Conservation (phyloP, 2,113 vertebrate genomes). For the Oxyura jamaicensis region DNA sequence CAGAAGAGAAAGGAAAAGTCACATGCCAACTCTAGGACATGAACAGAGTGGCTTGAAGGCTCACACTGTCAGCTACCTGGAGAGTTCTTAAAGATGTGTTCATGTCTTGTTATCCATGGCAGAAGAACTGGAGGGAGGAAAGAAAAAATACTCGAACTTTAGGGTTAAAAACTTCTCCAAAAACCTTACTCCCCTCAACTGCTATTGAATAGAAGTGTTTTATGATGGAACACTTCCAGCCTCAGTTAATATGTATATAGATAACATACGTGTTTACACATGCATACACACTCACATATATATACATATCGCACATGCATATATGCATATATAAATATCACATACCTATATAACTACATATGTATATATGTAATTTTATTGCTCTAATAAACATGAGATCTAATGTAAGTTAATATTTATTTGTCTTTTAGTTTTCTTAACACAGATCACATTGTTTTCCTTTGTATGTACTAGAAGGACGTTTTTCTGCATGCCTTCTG, state of each 20-base stretch:
- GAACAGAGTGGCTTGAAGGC: constrained; percentile 48
- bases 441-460: not conserved
- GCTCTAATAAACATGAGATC: not conserved
- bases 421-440: not conserved
- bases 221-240: not conserved
- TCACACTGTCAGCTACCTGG: constrained; percentile 1
- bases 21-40: constrained; percentile 16
- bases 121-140: constrained; percentile 7
- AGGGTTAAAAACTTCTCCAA: constrained; percentile 5
- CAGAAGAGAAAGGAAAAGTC: constrained; percentile 46
- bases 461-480: not conserved
- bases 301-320: too few species aligned
- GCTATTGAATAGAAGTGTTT: not conserved
- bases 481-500: not conserved
- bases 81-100: constrained; percentile 46
- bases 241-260: not conserved
- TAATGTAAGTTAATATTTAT: not conserved
- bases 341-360: not conserved
- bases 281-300: too few species aligned
- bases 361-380: not conserved
- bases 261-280: not conserved
- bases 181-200: not conserved
- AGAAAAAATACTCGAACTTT: not conserved
- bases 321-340: too few species aligned
- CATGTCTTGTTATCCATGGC: constrained; percentile 33